phyloP scores from a whole-genome alignment of 2,888 invertebrate genomes.

The Prosopocoilus inquinatus region DNA sequence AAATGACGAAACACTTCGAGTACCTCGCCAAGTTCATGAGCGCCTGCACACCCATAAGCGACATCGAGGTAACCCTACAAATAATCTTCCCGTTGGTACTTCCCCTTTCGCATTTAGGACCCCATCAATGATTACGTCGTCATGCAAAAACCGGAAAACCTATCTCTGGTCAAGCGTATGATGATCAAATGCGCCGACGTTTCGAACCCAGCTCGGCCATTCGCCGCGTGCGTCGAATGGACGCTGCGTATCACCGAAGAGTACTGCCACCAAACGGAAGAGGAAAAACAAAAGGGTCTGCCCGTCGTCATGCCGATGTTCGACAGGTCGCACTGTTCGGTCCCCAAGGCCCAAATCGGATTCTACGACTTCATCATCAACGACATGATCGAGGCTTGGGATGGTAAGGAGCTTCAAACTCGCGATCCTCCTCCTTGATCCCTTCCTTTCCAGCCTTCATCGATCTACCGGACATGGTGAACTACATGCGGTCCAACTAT shows the following conservation, averaged over 20 bases:
- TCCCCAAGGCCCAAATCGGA: conserved; percentile 96
- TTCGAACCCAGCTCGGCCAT: conserved; percentile 90
- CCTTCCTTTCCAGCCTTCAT: no score
- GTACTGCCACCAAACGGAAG: conserved; percentile 96
- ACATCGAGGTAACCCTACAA: no score
- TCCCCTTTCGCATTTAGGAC: no score
- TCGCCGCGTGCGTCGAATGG: conserved; percentile 86
- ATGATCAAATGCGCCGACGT: conserved; percentile 98
- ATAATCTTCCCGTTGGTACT: no score
- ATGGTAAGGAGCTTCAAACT: conserved; percentile 59
- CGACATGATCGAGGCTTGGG: conserved; percentile 98
- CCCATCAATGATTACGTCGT: conserved; percentile 36
- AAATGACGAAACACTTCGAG: conserved; percentile 99
- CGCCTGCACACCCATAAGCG: conserved; percentile 71
- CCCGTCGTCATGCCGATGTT: conserved; percentile 99
- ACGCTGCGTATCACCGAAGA: conserved; percentile 94
- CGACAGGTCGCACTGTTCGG: conserved; percentile 90
- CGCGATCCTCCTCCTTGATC: no score
- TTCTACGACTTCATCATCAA: conserved; percentile 97
- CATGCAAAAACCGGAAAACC: conserved; percentile 72
- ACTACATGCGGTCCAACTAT: no score
- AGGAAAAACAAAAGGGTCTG: conserved; percentile 83
- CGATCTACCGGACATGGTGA: no score
- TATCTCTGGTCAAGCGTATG: conserved; percentile 88
- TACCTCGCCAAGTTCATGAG: conserved; percentile 96